These are phyloP conservation scores for Neodiprion virginianus DNA, from an alignment of 1,140 invertebrate genomes.

Conservation along the genomic window DNA sequence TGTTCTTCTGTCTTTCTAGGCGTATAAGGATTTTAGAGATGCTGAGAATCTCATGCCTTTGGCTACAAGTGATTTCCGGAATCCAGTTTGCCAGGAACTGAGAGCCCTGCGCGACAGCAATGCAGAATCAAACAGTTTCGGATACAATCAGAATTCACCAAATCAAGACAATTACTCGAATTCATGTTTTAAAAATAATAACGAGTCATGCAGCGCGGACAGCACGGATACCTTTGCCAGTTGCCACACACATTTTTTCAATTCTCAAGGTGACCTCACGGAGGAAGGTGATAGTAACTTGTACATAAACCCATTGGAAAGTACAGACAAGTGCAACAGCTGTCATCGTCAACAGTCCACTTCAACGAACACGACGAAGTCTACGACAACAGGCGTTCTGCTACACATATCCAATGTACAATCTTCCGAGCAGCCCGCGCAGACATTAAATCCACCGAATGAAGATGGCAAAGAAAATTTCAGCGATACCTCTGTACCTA, in stretches of 20 bases:
- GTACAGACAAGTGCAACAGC: slow-evolving; percentile 51
- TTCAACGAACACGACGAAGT: slow-evolving; percentile 41
- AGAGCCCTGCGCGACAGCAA: slow-evolving; percentile 66
- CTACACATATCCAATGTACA: slow-evolving; percentile 28
- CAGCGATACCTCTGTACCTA: slow-evolving; percentile 75
- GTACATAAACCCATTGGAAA: slow-evolving; percentile 90
- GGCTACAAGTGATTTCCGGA: slow-evolving; percentile 79
- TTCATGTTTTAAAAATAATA: slow-evolving; percentile 60
- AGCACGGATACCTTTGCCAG: slow-evolving; percentile 94
- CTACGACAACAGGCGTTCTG: slow-evolving; percentile 52
- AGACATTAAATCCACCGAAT: slow-evolving; percentile 44
- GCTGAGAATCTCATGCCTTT: slow-evolving; percentile 85
- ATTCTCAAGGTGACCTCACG: slow-evolving; percentile 82
- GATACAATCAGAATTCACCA: slow-evolving; percentile 47
- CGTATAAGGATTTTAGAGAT: slow-evolving; percentile 88
- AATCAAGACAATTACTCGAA: slow-evolving; percentile 22
- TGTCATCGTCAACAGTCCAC: slow-evolving; percentile 52
- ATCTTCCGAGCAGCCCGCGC: slow-evolving; percentile 48
- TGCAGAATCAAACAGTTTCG: slow-evolving; percentile 58
- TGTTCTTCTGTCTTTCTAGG: slow-evolving; percentile 62
- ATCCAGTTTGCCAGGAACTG: slow-evolving; percentile 82
- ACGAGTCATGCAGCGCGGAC: slow-evolving; percentile 78
- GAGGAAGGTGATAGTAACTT: slow-evolving; percentile 81
- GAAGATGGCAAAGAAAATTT: slow-evolving; percentile 65
- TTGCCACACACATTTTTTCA: slow-evolving; percentile 93